These are phyloP conservation scores for Spilarctia lutea DNA, from an alignment of 2,888 invertebrate genomes.

Conservation along the genomic window DNA sequence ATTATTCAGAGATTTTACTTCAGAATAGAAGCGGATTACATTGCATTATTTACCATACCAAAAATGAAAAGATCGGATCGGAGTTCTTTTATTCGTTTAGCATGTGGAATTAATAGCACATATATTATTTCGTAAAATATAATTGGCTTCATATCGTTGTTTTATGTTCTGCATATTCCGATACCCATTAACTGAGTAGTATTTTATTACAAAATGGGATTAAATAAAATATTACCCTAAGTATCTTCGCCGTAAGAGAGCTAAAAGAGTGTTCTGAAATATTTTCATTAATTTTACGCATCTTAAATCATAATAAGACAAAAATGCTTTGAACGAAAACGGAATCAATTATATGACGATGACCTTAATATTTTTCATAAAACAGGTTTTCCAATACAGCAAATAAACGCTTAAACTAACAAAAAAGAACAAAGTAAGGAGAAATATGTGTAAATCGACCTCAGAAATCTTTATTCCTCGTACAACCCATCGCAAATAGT, in stretches of 20 bases:
- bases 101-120: not conserved
- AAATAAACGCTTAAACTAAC: not conserved
- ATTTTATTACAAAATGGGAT: not conserved
- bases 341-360: not conserved
- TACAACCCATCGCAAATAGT: constrained; percentile 1
- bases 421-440: not conserved
- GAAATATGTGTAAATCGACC: not conserved
- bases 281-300: not conserved
- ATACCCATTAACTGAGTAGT: not conserved
- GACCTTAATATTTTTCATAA: not conserved
- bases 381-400: not conserved
- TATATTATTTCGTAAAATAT: not conserved
- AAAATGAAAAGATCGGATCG: not conserved
- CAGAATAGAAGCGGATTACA: no score
- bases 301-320: not conserved
- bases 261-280: not conserved
- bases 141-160: no score
- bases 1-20: not conserved
- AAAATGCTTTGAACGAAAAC: no score
- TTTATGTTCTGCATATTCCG: not conserved
- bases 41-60: not conserved
- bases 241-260: not conserved
- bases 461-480: not conserved
- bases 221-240: not conserved
- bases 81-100: not conserved